A percentile compares a stretch with the other conserved stretches of the same genome.
These are phyloP conservation scores for Pygoscelis adeliae DNA, from an alignment of 2,113 vertebrate genomes.

Conservation along the genomic window DNA sequence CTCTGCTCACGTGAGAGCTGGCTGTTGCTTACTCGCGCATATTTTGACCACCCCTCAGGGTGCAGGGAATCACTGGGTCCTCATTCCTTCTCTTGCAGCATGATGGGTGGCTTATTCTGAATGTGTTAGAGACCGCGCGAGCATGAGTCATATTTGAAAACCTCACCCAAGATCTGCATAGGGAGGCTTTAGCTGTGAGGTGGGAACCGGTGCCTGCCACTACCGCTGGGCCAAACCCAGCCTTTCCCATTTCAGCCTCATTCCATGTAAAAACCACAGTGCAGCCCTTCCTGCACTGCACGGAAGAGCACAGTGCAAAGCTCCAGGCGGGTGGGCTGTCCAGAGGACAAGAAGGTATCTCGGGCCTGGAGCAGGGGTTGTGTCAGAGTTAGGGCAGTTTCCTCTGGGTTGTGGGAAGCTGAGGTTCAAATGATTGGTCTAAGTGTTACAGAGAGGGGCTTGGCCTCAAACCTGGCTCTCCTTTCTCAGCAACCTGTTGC, in stretches of 20 bases:
- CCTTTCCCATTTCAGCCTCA: background rate
- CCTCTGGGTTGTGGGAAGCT: background rate
- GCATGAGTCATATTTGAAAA: background rate
- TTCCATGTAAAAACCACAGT: background rate
- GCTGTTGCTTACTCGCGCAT: background rate
- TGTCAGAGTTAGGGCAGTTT: background rate
- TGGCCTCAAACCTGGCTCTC: background rate
- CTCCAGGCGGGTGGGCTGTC: constrained; percentile 28
- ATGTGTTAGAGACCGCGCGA: background rate
- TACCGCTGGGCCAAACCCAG: background rate
- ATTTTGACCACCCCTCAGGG: background rate
- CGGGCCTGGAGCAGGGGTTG: background rate
- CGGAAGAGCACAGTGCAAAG: background rate
- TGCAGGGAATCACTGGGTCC: background rate
- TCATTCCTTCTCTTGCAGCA: background rate
- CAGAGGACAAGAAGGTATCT: background rate
- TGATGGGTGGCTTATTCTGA: background rate
- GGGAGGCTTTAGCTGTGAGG: background rate
- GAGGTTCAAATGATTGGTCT: background rate
- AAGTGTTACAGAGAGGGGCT: background rate
- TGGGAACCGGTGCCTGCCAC: background rate
- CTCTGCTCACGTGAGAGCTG: background rate
- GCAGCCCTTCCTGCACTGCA: background rate
- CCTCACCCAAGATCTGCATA: background rate
- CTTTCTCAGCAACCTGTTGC: background rate